These are phyloP conservation scores for Drosophila funebris DNA, from an alignment of 1,140 invertebrate genomes.

Conservation along the genomic window DNA sequence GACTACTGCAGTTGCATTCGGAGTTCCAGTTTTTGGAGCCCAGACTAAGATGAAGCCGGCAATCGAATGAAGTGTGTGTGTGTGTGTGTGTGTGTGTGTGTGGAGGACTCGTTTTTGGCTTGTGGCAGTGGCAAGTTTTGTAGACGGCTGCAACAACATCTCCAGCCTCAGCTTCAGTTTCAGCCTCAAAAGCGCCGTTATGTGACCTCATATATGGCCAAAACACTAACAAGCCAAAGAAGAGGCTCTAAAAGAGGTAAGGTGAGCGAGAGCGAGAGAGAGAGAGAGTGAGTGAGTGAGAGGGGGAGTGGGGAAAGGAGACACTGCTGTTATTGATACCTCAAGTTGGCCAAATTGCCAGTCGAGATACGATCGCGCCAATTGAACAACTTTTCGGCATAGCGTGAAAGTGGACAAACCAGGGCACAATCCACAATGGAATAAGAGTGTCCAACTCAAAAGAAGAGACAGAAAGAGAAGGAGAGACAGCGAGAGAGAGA, in stretches of 20 bases:
- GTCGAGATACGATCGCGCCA: slow-evolving; percentile 54
- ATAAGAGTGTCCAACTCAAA: not conserved
- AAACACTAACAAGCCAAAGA: slow-evolving; percentile 22
- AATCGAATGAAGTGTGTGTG: slow-evolving; percentile 8
- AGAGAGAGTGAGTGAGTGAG: not conserved
- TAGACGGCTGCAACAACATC: slow-evolving; percentile 15
- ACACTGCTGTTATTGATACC: slow-evolving; percentile 59
- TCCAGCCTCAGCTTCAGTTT: not conserved
- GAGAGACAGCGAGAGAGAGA: not conserved
- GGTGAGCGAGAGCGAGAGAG: not conserved
- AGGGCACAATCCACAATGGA: not conserved
- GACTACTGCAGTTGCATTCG: not conserved
- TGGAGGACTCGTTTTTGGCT: slow-evolving; percentile 67
- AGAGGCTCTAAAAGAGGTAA: not conserved
- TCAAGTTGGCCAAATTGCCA: slow-evolving; percentile 59
- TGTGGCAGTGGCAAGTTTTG: slow-evolving; percentile 42
- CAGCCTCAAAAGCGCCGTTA: slow-evolving; percentile 57
- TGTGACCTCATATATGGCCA: slow-evolving; percentile 73
- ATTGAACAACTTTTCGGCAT: slow-evolving; percentile 44
- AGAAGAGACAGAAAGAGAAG: not conserved
- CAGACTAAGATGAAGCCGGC: slow-evolving; percentile 26
- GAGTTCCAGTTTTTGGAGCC: slow-evolving; percentile 15
- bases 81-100: slow-evolving; percentile 22
- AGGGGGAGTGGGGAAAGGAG: not conserved
- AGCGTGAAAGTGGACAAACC: slow-evolving; percentile 59